Evolutionary conservation across 2,797 vertebrate species (phyloP), one percentile per base, ranked within the genome.

Genomic region (Neosilurus hyrtlii): DNA sequence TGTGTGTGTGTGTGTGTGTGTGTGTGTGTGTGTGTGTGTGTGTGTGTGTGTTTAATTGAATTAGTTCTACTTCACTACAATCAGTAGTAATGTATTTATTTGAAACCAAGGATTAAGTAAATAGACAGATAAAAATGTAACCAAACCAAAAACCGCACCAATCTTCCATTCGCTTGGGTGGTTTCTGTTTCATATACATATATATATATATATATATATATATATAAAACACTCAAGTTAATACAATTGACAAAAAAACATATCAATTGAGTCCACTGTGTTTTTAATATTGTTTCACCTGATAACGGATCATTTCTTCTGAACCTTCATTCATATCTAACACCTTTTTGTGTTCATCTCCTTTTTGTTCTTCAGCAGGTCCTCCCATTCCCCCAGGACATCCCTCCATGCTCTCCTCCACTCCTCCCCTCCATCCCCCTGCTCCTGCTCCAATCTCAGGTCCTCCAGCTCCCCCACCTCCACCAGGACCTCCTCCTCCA

Each of bases 331-430:
- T 14, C 56, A 67, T 67, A 9, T 12, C 4, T 54, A 30, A 26
- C 8, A 3, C 18, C 35, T n/a, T n/a, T 72, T 4, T 72, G 20
- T 22, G 49, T 54, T 75, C 35, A 71, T 70, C 16, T 54, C n/a
- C 89, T 11, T 66, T 62, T 85, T 86, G 85, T 94, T 78, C 88
- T 43, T 91, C 91, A 91, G 35, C 92, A 96, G 96, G 95, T 91
- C 96, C 96, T 76, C 90, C 93, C 59, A 92, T 98, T 88, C 96
- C 96, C 81, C 93, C 96, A 66, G 96, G 96, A 88, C 97, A 98
- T 90, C 96, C 96, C 26, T 92, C 96, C 4, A 90, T 92, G 84
- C 82, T 86, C 74, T 72, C 89, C 91, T 91, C 92, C 72, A 83
- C 93, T 0, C 91, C 95, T 74, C 93, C 95, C 72, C 92, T 95